Evolutionary conservation across 2,113 vertebrate genomes (phyloP), one percentile per base, ranked within the genome.

Genomic region (Brienomyrus brachyistius): DNA sequence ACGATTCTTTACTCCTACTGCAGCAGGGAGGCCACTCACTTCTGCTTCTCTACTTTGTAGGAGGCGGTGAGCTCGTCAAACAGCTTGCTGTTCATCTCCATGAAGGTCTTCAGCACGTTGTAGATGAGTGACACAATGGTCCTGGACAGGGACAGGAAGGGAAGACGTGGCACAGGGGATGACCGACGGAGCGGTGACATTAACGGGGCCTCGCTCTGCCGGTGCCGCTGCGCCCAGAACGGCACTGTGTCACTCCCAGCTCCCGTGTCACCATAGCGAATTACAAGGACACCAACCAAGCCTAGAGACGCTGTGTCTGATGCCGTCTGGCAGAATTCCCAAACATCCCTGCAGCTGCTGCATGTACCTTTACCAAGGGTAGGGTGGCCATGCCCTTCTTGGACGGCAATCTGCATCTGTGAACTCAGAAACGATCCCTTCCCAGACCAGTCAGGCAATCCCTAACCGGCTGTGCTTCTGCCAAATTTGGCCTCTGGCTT

Each of bases 71-170:
- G 97, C 91, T 98, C 97, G 92, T 98, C 97, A 59, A 98, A 98
- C 51, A 98, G 96, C 90, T 97, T 97, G 91, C 97, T 97, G 85
- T 98, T 98, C 97, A 98, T 98, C 95, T 98, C 97, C 97, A 98
- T 98, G 94, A 98, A 98, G 87, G 97, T 98, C 94, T 98, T 98
- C 90, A 98, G 96, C 92, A 98, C 97, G 2, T 98, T 98, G 95
- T 98, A 98, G 95, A 98, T 97, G 90, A 98, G 96, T 89, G 97
- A 98, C 52, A 98, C 97, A 5, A 98, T 98, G 90, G 97, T 98
- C 94, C 97, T 98, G 93, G 35, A 84, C 6, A 54, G 40, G 50
- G 21, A 82, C 23, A 90, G 23, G 10, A 47, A 87, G 56, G 51
- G 40, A 21, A 7, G 21, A 47, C 17, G 31, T 54, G 7, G 19